phyloP scores from a whole-genome alignment of 2,797 vertebrate species.

The Gallinago nigripennis region DNA sequence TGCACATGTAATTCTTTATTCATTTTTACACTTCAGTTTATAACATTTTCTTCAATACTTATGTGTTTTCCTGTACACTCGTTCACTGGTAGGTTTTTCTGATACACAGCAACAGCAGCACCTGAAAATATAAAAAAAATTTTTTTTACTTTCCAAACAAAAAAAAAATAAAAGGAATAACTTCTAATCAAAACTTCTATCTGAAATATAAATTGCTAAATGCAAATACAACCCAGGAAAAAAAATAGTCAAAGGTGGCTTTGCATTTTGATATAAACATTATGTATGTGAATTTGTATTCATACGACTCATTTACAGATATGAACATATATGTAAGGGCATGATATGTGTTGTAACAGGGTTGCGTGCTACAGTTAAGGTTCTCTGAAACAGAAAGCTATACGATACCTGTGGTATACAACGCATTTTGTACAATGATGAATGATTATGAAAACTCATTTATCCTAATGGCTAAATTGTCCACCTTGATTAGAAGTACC shows the following conservation, averaged over 20 bases:
- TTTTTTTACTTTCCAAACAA: not conserved
- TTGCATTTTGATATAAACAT: not conserved
- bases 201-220: not conserved
- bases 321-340: not conserved
- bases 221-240: not conserved
- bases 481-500: not conserved
- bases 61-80: not conserved
- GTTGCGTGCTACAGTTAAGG: not conserved
- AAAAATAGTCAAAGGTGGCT: not conserved
- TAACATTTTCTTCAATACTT: constrained; percentile 3
- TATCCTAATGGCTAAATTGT: not conserved
- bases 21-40: not conserved
- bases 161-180: not conserved
- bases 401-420: not conserved
- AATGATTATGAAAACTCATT: not conserved
- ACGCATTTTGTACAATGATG: not conserved
- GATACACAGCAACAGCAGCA: not conserved
- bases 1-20: not conserved
- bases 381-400: not conserved
- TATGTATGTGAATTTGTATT: not conserved
- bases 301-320: not conserved
- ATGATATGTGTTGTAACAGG: rapidly evolving
- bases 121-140: not conserved
- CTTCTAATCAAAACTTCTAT: not conserved
- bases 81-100: not conserved